Base-by-base conservation (phyloP, 1,140 invertebrate species). In the Nasonia vitripennis region DNA sequence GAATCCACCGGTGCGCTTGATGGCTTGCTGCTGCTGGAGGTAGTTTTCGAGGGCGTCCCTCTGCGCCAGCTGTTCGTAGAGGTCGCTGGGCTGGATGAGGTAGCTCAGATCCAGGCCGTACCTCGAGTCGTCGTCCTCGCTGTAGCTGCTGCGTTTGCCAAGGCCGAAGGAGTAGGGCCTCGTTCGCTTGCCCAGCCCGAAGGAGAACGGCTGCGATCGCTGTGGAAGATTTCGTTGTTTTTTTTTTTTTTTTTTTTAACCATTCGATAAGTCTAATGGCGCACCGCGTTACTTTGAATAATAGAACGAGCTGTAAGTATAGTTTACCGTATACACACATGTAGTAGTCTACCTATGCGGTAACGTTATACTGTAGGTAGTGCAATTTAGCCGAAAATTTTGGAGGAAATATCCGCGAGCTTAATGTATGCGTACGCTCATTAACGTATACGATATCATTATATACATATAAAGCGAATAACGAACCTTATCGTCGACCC, bases 171-270 rank as follows among this genome's bases (percentile, higher is more conserved):
- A 90, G 86, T 93, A 94, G n/a, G 89, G 88, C 45, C 87, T 90
- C 7, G 93, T 92, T 11, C 95, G 92, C 87, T 95, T 95, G 9
- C 95, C 95, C 3, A 95, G 89, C 1, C 95, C 95, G 87, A 95
- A 95, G 0, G 94, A 95, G 88, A 95, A 95, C 0, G 92, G 94
- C 12, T 86, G 85, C 10, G 86, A 79, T 87, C 90, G 87, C 91
- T 92, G 86, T 1, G 83, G 87, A 83, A 31, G 20, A 71, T 71
- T 71, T 37, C 34, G 5, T 37, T 37, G 2, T 37, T 37, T 37
- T 37, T 37, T 37, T 37, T 37, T 37, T 37, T 27, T 27, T 27
- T 27, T 27, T 1, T 2, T 27, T 27, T 27, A 27, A 27, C 1
- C 27, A 27, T 2, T 27, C 27, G 27, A 2, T 27, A 27, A 27